These are phyloP conservation scores for Brachymystax lenok DNA, from an alignment of 2,797 vertebrate genomes.

Conservation along the genomic window DNA sequence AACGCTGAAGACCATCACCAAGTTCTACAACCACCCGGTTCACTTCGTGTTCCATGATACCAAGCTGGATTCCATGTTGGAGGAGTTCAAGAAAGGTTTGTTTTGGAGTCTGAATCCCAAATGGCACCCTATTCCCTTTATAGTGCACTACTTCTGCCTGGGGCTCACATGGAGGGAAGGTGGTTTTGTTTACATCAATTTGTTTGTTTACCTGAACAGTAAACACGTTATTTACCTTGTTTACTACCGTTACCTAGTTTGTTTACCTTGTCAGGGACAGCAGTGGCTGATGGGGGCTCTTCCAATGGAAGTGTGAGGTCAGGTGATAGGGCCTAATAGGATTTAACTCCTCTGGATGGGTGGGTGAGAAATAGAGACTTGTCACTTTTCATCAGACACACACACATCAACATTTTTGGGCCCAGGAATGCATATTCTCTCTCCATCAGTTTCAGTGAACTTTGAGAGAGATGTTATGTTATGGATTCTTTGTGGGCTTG, in stretches of 20 bases:
- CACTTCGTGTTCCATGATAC: constrained; percentile 98
- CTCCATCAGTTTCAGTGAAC: neutral
- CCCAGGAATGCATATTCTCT: neutral
- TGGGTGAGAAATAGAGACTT: too few relatives aligned
- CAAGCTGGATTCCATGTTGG: constrained; percentile 95
- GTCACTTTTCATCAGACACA: too few relatives aligned
- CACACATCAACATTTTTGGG: too few relatives aligned
- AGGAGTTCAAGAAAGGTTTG: constrained; percentile 97
- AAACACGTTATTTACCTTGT: neutral
- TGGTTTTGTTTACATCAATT: neutral
- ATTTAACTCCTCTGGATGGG: neutral
- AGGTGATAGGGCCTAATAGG: neutral
- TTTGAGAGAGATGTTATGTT: neutral
- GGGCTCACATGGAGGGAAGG: neutral
- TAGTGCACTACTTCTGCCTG: too few relatives aligned
- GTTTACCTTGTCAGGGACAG: neutral
- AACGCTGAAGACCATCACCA: constrained; percentile 94
- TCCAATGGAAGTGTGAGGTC: neutral
- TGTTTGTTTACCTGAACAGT: neutral
- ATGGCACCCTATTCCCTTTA: too few relatives aligned
- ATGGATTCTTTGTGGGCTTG: neutral
- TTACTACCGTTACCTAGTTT: too few relatives aligned
- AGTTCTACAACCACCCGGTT: constrained; percentile 96
- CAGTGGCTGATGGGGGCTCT: neutral
- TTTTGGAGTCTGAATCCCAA: constrained; percentile 15